phyloP scores from a whole-genome alignment of 2,888 invertebrate genomes.

The Lobophora halterata region DNA sequence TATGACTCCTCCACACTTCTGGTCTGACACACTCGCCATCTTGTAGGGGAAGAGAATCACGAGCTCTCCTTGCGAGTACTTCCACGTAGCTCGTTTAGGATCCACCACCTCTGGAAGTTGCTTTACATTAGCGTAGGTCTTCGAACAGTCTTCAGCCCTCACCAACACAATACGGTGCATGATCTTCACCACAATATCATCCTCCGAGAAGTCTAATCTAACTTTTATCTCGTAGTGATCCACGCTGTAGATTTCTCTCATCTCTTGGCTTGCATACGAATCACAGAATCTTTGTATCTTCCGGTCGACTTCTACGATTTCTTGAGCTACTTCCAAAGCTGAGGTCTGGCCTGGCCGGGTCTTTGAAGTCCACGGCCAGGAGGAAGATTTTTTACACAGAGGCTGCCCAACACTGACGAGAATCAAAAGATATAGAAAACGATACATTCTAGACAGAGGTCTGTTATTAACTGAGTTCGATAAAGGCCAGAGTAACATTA shows the following conservation, averaged over 20 bases:
- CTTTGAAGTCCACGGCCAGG: no score
- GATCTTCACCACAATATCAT: slow-evolving; percentile 13
- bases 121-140: slow-evolving; percentile 14
- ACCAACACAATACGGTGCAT: slow-evolving; percentile 9
- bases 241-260: slow-evolving; percentile 13
- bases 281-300: slow-evolving; percentile 8
- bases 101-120: slow-evolving; percentile 17
- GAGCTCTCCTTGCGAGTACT: slow-evolving; percentile 2
- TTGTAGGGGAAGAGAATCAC: slow-evolving; percentile 5
- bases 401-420: no score
- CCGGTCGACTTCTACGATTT: not conserved
- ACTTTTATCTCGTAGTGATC: slow-evolving; percentile 11
- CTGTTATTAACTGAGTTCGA: no score
- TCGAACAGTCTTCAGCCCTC: slow-evolving; percentile 1
- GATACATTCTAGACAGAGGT: no score
- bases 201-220: slow-evolving; percentile 7
- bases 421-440: no score
- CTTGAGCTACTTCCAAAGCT: not conserved
- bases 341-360: no score
- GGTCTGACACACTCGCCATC: not conserved
- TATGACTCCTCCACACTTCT: not conserved
- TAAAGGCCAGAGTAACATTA: no score
- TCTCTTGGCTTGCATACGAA: slow-evolving; percentile 3
- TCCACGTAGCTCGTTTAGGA: slow-evolving; percentile 7
- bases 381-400: no score